Base-by-base conservation (phyloP, 2,797 vertebrate genomes). In the Sebastes reedi region DNA sequence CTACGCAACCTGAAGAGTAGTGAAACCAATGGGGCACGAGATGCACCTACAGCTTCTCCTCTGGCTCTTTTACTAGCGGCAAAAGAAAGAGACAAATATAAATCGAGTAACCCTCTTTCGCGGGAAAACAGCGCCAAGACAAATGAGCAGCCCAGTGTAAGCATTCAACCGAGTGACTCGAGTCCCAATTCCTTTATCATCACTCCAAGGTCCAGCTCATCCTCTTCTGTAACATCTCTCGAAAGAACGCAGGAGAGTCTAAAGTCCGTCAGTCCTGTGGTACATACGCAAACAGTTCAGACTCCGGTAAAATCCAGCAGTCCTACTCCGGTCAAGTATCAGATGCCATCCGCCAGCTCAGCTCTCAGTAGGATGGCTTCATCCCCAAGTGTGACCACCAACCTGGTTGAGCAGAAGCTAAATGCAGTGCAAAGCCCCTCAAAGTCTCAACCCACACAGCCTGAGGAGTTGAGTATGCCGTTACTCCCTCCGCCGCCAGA, bases 401-500 rank as follows among this genome's bases (percentile, higher is more conserved):
- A 72, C 55, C 67, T 58, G 34, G 67, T 22, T 34, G 30, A 77
- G 8, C 72, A 70, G 36, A 92, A 68, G 69, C 75, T 78, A 34
- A 56, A 70, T 11, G 5, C 36, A 60, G 60, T 77, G 4, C 76
- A 61, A 54, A 84, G 46, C 10, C 50, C 4, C 10, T 65, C 71
- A 50, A 61, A 64, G 27, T 54, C 75, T 77, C 71, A 55, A 55
- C 18, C 25, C 6, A 10, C 70, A 36, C 72, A 75, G 24, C 56
- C 70, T 67, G 56, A 75, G n/a, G 88, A 88, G n/a, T 7, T 87
- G 5, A 77, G 5, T 27, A 18, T 92, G 25, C 67, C 84, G 6
- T 72, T 96, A 13, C 94, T 96, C 25, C 95, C 96, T 66, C 96
- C 96, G 1, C 96, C 96, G 1, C 95, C 95, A 61, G 95, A 96